Evolutionary conservation across 1,140 invertebrate species (phyloP), one percentile per base, ranked within the genome.

Genomic region (Parasteatoda tepidariorum): DNA sequence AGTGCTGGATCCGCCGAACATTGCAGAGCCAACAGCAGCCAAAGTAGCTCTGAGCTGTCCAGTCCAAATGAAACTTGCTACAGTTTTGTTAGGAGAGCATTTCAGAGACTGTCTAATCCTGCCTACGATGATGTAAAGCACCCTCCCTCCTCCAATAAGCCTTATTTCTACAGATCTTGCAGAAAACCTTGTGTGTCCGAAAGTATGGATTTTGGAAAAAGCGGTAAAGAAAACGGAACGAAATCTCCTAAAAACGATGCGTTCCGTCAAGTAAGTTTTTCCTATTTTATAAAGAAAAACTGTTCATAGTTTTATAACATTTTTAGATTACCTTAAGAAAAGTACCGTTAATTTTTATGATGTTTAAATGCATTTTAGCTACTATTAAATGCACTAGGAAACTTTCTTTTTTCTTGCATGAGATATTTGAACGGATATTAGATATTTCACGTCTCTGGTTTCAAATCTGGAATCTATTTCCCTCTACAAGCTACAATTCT

Each of bases 41-140:
- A 85, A 34, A 88, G 86, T 61, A 86, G 93, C 67, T 95, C 94
- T 30, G 95, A 95, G 85, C 91, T 97, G 2, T 96, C 95, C 31
- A 96, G 94, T 85, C 95, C 96, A 4, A 96, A 96, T 86, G 96
- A 97, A 90, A 96, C 95, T 6, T 97, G 96, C 88, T 97, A 97
- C 89, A 96, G 95, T 87, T 97, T 97, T 87, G 95, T 97, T 4
- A 91, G 95, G 62, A 92, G 95, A 86, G 96, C 96, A 6, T 91
- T 97, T 48, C 95, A 97, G 89, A 93, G 93, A 66, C 55, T 85
- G 30, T 86, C 85, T 22, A 85, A 34, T 26, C 57, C 81, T 31
- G 34, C 57, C 3, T 28, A 83, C 3, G 41, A 41, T 24, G 48
- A 41, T 18, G 64, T 34, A 3, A 59, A 31, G 22, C 38, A 64